Conservation (phyloP, 2,113 vertebrate species). For the Balaenoptera acutorostrata region DNA sequence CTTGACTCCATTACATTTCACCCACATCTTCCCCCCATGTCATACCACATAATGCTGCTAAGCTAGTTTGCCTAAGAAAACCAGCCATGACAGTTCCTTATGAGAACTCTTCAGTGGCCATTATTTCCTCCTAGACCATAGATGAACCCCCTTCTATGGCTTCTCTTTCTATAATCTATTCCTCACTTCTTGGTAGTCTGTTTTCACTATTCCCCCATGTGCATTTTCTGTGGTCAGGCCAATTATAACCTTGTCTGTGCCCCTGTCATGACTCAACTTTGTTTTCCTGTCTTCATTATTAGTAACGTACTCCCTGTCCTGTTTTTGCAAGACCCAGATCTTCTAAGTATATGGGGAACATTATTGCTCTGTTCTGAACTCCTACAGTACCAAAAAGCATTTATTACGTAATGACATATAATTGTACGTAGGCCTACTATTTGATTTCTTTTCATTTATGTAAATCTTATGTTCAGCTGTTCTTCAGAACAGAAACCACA, state of each 20-base stretch:
- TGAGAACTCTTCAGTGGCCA: background rate
- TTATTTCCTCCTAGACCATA: background rate
- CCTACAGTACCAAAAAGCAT: background rate
- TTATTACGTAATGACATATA: background rate
- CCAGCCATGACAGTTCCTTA: background rate
- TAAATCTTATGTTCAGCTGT: background rate
- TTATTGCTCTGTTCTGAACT: background rate
- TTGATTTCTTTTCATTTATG: background rate
- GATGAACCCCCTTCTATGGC: background rate
- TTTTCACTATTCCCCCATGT: background rate
- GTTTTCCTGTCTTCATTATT: background rate
- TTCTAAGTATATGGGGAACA: background rate
- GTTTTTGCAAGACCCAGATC: background rate
- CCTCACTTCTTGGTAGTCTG: background rate
- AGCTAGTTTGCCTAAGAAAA: background rate
- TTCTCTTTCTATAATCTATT: background rate
- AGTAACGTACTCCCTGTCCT: background rate
- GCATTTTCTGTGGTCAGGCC: background rate
- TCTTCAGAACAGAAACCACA: background rate
- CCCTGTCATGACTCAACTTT: background rate
- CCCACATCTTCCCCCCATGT: background rate
- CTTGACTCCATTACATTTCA: background rate
- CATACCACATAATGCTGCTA: background rate
- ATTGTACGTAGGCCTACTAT: background rate
- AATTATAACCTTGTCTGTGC: background rate